Percentiles rank a stretch among this genome's conserved stretches.
Conservation (phyloP, 2,888 invertebrate species). For the Megalurothrips usitatus region DNA sequence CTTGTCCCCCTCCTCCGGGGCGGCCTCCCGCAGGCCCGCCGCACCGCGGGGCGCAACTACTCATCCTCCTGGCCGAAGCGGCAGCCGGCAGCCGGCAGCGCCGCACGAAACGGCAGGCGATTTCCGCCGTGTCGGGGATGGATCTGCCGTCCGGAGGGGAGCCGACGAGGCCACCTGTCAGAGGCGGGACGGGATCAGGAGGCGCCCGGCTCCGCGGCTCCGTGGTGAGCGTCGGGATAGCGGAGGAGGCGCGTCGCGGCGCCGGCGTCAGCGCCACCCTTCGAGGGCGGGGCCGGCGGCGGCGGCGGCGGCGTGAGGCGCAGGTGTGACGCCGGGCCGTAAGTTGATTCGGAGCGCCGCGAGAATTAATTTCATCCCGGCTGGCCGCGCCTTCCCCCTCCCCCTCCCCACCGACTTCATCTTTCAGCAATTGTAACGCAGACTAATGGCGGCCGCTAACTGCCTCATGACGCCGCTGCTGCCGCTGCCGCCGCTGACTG, state of each 20-base stretch:
- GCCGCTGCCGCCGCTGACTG: no score
- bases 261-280: no score
- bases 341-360: constrained; percentile 22
- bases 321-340: constrained; percentile 12
- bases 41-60: no score
- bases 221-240: no score
- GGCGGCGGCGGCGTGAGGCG: no score
- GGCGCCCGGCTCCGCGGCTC: background rate
- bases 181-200: background rate
- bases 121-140: constrained; percentile 13
- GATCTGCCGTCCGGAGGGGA: background rate
- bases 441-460: constrained; percentile 9
- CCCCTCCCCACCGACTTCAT: background rate
- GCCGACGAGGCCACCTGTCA: background rate
- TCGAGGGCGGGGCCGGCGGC: no score
- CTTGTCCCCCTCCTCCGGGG: background rate
- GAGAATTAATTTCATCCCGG: constrained; percentile 13
- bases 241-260: no score
- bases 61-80: background rate
- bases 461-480: background rate
- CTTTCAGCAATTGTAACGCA: constrained; percentile 26
- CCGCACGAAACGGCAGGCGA: constrained; percentile 7
- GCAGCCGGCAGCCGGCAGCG: background rate
- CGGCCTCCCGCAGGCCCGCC: background rate
- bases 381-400: background rate